Percentiles rank a stretch among this genome's conserved stretches.
Evolutionary conservation across 2,113 vertebrate genomes (phyloP).

Genomic region (Connochaetes taurinus): DNA sequence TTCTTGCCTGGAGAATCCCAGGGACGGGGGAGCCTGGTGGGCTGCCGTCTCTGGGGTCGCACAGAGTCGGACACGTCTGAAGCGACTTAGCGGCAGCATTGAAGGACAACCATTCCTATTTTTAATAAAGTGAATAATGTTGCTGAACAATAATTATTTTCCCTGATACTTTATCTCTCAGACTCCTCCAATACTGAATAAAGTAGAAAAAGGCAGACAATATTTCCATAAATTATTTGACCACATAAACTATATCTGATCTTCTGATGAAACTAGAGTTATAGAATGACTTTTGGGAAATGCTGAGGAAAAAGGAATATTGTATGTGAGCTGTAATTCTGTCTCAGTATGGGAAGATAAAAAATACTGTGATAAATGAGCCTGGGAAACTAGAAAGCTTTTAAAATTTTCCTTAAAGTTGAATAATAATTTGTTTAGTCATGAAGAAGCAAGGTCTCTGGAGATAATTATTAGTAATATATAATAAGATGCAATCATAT

Average conservation of each 20-base stretch:
- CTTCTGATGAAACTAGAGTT: not conserved
- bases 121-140: not conserved
- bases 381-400: not conserved
- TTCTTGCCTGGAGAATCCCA: too few relatives aligned
- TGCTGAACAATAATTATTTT: not conserved
- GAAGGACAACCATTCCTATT: not conserved
- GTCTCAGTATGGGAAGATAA: not conserved
- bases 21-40: too few relatives aligned
- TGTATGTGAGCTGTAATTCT: not conserved
- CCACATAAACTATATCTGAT: not conserved
- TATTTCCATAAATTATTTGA: not conserved
- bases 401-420: not conserved
- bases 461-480: not conserved
- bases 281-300: not conserved
- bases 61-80: too few relatives aligned
- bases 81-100: not conserved
- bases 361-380: not conserved
- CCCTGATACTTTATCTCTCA: not conserved
- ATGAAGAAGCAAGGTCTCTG: not conserved
- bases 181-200: not conserved
- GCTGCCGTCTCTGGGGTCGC: too few relatives aligned
- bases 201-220: not conserved
- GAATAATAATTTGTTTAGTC: not conserved
- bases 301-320: not conserved
- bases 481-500: not conserved